Evolutionary conservation across 2,888 invertebrate species (phyloP), one percentile per base, ranked within the genome.

Genomic region (Smittia sp.): DNA sequence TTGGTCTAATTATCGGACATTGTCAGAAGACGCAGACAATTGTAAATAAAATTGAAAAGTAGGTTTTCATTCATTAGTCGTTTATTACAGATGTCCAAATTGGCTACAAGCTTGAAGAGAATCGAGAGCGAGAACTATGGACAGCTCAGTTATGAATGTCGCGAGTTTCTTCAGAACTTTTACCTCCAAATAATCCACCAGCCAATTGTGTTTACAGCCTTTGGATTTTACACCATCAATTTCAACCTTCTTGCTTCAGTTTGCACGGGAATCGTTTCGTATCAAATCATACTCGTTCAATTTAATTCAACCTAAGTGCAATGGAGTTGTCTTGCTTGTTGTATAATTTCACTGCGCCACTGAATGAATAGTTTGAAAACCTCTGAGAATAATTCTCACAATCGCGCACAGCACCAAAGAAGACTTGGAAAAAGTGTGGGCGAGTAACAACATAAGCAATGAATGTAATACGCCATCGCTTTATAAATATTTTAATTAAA

Each of bases 221-320:
- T 58, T 58, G 58, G 58, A 18, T 58, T 58, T 18, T 58, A 58
- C 22, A 1, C 15, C 2, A 58, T 58, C 58, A 22, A 58, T 58
- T 18, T 58, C 1, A 18, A 18, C 6, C 22, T 58, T 7, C 18
- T 58, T 18, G 58, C 58, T 58, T 58, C 58, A 18, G 22, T 58
- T 1, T 6, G 18, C 15, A 58, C 58, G 1, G 58, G 58, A 58
- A 58, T 58, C 22, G 58, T 58, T 58, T 58, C 58, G 2, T 58
- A 58, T 20, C 18, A 58, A 20, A 58, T 58, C 4, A 58, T 58
- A 20, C 20, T 58, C 15, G 58, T 58, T 2, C 58, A 58, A 22
- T 58, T 58, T 58, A 20, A 58, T 58, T n/a, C 58, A 6, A 20
- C 22, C 3, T 58, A 58, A 58, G 11, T 18, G 4, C 18, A 39